These are phyloP conservation scores for Hippocampus abdominalis DNA, from an alignment of 2,113 vertebrate species.

Conservation along the genomic window DNA sequence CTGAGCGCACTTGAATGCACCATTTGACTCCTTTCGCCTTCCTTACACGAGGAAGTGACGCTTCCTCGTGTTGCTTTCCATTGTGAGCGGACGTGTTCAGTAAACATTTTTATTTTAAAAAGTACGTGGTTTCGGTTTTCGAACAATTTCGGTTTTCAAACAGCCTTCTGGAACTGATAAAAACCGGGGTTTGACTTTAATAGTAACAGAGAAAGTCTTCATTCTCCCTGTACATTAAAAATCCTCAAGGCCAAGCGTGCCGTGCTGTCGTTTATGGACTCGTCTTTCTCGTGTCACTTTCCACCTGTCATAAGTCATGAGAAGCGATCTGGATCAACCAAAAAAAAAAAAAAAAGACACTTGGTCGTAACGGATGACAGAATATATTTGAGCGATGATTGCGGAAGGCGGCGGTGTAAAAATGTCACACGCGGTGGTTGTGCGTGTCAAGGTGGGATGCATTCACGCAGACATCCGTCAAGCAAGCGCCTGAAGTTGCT, in stretches of 20 bases:
- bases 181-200: no score
- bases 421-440: not conserved
- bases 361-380: not conserved
- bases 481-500: not conserved
- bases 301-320: not conserved
- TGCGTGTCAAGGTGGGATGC: not conserved
- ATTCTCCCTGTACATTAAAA: not conserved
- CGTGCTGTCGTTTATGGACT: not conserved
- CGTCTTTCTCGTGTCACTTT: not conserved
- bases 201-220: not conserved
- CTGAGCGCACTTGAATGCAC: no score
- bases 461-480: not conserved
- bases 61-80: no score
- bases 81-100: no score
- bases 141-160: no score
- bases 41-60: no score
- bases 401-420: not conserved
- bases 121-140: no score
- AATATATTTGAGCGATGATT: conserved; percentile 5
- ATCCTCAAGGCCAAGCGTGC: not conserved
- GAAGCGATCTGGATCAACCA: not conserved
- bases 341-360: not conserved
- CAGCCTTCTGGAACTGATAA: no score
- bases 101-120: no score
- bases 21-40: no score